Evolutionary conservation across 2,113 vertebrate species (phyloP), one percentile per base, ranked within the genome.

Genomic region (Bufo bufo): DNA sequence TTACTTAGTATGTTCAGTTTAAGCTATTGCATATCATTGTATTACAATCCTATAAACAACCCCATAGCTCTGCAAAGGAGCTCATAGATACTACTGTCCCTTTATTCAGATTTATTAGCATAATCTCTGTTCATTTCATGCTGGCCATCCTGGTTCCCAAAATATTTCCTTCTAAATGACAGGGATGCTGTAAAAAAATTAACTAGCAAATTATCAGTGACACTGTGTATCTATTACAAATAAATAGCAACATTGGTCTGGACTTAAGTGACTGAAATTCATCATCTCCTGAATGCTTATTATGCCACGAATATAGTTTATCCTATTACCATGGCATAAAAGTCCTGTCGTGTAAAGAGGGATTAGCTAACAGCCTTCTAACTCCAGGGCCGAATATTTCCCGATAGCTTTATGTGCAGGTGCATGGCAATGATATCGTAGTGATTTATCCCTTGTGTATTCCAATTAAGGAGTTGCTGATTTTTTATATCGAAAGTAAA

Each of bases 171-270:
- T 77, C 54, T 74, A 83, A 74, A 88, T 88, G 69, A 88, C 71
- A 88, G 56, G 86, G 86, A 88, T 23, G 69, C 63, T 33, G 79
- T 63, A 56, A 83, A 88, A 77, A 83, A 65, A 83, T 83, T 88
- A 88, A 88, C 86, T 83, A 63, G 86, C 45, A 83, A 83, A 88
- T 88, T 83, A 88, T 83, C 79, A 77, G 69, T 83, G 86, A 88
- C 86, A 83, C 80, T 74, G 66, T 88, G 80, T 83, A 75, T 88
- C 69, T 75, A 88, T 88, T 77, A 88, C 14, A 88, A 82, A 75
- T 82, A 88, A 88, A 83, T 74, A 83, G 80, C 33, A 63, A 56
- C 69, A 72, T 52, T 58, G 71, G 45, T 75, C 52, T 72, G 54
- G 54, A 81, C 69, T 61, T 33, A 88, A 88, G 69, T 61, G 86